Base-by-base conservation (phyloP, 2,888 invertebrate genomes). In the Stictocephala bisonia region DNA sequence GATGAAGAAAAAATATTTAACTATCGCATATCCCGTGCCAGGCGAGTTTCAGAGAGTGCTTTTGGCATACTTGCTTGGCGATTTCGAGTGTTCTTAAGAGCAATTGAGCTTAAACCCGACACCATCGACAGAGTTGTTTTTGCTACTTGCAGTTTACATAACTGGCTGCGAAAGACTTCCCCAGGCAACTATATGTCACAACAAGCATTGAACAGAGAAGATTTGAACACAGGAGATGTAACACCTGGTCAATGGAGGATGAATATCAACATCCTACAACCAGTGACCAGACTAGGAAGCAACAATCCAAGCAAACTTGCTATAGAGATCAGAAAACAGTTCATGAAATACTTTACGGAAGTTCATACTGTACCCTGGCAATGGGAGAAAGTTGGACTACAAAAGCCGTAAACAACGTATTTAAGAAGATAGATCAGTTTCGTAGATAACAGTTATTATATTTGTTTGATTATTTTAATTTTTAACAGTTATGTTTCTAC, bases 271-370 rank as follows among this genome's bases (percentile, higher is more conserved):
- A 51, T 26, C 31, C 13, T 20, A 40, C 35, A 48, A 50, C 58
- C 35, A 15, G 41, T 31, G 56, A 48, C 50, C 29, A 60, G 41
- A 29, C 71, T 53, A 29, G 58, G 24, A 48, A 89, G 88, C 58
- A 35, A 26, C 68, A 69, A 73, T 71, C 48, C 66, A 41, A 66
- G 71, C 27, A 77, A 71, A 31, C 66, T 40, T 29, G 75, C 76
- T n/a, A 67, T 66, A 40, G 35, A 70, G 35, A 22, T 72, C 31
- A 69, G 75, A 56, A 26, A 74, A 13, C 44, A 70, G 24, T 73
- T 73, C 51, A 69, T 73, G 60, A 72, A 77, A 69, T 76, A 71
- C 71, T 76, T 76, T 53, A 69, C 71, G 60, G 74, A 71, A 13
- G 74, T 76, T 60, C 73, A 72, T 26, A 71, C 72, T 60, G 76